Percentiles rank a stretch among this genome's conserved stretches.
These are phyloP conservation scores for Centruroides vittatus DNA, from an alignment of 1,140 invertebrate genomes.

Conservation along the genomic window DNA sequence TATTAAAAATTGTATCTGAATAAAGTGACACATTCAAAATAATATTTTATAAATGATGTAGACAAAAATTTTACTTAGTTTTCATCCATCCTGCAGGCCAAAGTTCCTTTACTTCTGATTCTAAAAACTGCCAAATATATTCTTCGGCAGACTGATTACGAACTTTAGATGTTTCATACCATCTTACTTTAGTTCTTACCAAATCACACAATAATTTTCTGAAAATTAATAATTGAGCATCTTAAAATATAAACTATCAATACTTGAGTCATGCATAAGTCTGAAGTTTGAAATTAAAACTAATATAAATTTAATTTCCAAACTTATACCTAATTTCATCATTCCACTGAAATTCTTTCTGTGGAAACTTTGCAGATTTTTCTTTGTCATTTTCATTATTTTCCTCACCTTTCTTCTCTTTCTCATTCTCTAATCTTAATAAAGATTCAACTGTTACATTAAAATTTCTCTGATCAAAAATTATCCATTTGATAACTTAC, in stretches of 20 bases:
- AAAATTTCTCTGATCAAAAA: too few relatives aligned
- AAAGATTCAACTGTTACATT: too few relatives aligned
- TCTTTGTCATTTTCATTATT: constrained; percentile 7
- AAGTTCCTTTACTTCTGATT: constrained; percentile 36
- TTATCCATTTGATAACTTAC: too few relatives aligned
- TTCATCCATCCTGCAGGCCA: constrained; percentile 46
- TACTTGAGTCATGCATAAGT: too few relatives aligned
- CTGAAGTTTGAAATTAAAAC: neutral
- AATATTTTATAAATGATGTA: neutral
- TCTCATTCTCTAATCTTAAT: neutral
- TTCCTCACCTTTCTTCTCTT: constrained; percentile 7
- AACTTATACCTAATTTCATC: neutral
- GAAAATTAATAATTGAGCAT: neutral
- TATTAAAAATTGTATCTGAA: neutral
- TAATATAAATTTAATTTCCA: neutral
- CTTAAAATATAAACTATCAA: neutral
- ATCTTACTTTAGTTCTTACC: constrained; percentile 35
- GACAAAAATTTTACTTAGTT: constrained; percentile 22
- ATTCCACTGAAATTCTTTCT: constrained; percentile 1
- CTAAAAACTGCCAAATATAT: constrained; percentile 37
- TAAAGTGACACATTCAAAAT: neutral
- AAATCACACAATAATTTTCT: constrained; percentile 35
- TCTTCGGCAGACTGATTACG: constrained; percentile 38
- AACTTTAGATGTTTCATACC: constrained; percentile 34
- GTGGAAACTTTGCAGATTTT: constrained; percentile 2